Evolutionary conservation across 2,888 invertebrate species (phyloP).

Genomic region (Drosophila fungiperda): DNA sequence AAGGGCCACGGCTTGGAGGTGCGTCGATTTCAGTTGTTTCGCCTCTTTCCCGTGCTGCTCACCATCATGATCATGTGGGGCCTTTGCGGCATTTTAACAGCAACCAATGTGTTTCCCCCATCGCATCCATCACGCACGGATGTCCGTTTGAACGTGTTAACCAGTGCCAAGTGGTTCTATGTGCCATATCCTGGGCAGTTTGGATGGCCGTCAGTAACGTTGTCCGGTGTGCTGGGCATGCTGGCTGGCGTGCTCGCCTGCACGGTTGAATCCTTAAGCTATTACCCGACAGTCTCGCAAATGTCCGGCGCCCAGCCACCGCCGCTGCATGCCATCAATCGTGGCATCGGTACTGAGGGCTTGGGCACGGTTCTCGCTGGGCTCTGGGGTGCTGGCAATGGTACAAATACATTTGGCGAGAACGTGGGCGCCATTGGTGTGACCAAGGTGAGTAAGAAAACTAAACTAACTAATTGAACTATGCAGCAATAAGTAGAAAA

Average conservation of each 20-base stretch:
- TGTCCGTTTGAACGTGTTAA: slow-evolving; percentile 88
- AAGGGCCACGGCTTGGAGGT: slow-evolving; percentile 87
- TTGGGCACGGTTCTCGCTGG: slow-evolving; percentile 94
- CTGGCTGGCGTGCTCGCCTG: slow-evolving; percentile 92
- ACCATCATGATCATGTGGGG: slow-evolving; percentile 92
- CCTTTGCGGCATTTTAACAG: slow-evolving; percentile 89
- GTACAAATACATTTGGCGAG: slow-evolving; percentile 95
- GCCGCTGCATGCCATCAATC: slow-evolving; percentile 94
- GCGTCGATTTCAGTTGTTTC: slow-evolving; percentile 90
- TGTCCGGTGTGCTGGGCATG: slow-evolving; percentile 90
- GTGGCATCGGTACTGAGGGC: slow-evolving; percentile 94
- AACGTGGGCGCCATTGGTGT: slow-evolving; percentile 96
- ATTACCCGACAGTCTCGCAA: slow-evolving; percentile 95
- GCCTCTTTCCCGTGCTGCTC: slow-evolving; percentile 91
- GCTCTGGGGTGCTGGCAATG: slow-evolving; percentile 93
- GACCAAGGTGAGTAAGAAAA: slow-evolving; percentile 88
- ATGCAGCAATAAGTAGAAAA: not conserved
- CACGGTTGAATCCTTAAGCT: slow-evolving; percentile 93
- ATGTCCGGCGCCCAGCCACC: slow-evolving; percentile 93
- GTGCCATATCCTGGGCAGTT: slow-evolving; percentile 94
- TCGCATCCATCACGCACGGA: slow-evolving; percentile 91
- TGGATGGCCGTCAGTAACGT: slow-evolving; percentile 90
- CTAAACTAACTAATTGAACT: not conserved
- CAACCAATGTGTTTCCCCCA: slow-evolving; percentile 87
- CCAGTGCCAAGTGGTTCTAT: slow-evolving; percentile 92